Evolutionary conservation across 1,140 invertebrate genomes (phyloP), one percentile per base, ranked within the genome.

Genomic region (Chlorops oryzae): DNA sequence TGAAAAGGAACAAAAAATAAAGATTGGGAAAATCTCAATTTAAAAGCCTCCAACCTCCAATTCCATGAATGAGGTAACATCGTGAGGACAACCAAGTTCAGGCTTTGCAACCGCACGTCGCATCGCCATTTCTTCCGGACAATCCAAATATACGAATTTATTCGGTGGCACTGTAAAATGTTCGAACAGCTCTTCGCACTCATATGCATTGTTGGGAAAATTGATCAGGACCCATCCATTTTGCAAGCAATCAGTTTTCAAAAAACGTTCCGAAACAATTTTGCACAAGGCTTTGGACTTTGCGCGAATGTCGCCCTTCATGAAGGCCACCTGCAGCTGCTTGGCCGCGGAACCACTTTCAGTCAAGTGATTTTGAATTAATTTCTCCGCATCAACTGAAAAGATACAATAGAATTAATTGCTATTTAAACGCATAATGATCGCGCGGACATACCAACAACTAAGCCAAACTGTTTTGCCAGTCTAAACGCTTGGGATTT

Each of bases 141-240:
- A 59, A 35, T 59, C 51, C 12, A 70, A 42, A 24, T 62, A 65
- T 6, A 70, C 46, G 0, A 70, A 50, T 20, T 52, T 59, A 55
- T 70, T 70, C 57, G 66, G 54, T 4, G 66, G 66, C 34, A 65
- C 58, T 7, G 52, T 54, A 28, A 65, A 70, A 17, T 39, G 22
- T 40, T 70, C 66, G 28, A 70, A 65, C 3, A 70, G 52, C 13
- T 68, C 55, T 2, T 51, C 43, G 4, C 65, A 65, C 40, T 67
- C 66, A 20, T 65, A 59, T 5, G 47, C 43, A 25, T 63, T 62
- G 10, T 65, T 58, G 0, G 67, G 67, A 47, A 62, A 70, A 25
- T 70, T 70, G 17, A 59, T 34, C 10, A 70, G 20, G 32, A 70
- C 56, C 66, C 66, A 70, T 17, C 66, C 66, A 1, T 58, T 54